These are phyloP conservation scores for Diaphora mendica DNA, from an alignment of 2,888 invertebrate genomes.

Conservation along the genomic window DNA sequence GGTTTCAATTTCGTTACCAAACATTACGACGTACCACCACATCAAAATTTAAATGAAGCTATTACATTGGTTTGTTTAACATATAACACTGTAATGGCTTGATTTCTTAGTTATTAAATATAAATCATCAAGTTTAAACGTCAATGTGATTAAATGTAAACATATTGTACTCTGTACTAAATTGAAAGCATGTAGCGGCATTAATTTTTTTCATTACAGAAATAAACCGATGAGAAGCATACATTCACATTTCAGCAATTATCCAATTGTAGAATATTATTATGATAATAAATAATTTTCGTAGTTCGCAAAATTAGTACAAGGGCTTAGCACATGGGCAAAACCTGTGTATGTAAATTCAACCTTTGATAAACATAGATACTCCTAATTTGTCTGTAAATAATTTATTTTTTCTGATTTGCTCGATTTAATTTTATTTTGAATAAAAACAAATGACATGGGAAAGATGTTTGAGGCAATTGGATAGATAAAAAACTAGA, in stretches of 20 bases:
- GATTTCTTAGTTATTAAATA: background rate
- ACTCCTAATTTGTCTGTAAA: too few relatives aligned
- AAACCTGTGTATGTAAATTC: background rate
- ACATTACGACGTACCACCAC: too few relatives aligned
- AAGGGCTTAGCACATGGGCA: background rate
- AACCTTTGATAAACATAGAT: background rate
- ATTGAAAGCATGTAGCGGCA: background rate
- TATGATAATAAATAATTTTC: background rate
- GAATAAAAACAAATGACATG: background rate
- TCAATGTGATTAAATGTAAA: background rate
- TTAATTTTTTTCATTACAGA: background rate
- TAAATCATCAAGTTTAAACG: background rate
- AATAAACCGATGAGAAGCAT: background rate
- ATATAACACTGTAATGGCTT: background rate
- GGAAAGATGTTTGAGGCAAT: background rate
- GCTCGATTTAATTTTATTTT: background rate
- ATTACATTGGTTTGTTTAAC: too few relatives aligned
- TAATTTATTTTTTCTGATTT: background rate
- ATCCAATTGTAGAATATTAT: background rate
- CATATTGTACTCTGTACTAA: background rate
- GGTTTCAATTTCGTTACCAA: too few relatives aligned
- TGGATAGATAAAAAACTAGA: background rate
- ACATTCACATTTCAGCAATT: background rate
- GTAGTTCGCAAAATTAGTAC: too few relatives aligned
- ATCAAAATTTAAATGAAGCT: too few relatives aligned